Evolutionary conservation across 2,888 invertebrate genomes (phyloP), one percentile per base, ranked within the genome.

Genomic region (Drosophila crucigera): DNA sequence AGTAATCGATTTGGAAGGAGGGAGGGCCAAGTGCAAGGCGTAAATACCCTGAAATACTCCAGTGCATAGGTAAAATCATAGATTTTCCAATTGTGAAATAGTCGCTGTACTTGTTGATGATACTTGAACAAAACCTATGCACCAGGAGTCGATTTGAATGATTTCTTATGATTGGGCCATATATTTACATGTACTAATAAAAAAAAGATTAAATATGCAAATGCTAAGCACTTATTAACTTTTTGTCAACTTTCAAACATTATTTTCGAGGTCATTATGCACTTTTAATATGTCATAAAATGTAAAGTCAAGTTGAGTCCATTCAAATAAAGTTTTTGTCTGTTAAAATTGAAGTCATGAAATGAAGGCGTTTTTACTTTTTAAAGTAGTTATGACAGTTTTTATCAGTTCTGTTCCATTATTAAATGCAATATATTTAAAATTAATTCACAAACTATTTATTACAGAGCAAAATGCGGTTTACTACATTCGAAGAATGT

Each of bases 1-100:
- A 25, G 7, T 0, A 91, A 91, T 68, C 70, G 78, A 3, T 91
- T 91, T 25, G 9, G 0, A 0, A 7, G 59, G 4, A 25, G 58
- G 25, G 25, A 25, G 25, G 25, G 25, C 25, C 25, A 25, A 25
- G 53, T 16, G 37, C 37, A 37, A 37, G 2, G 37, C 35, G 14
- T 14, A 35, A 14, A 35, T 35, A 25, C 25, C 43, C 22, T 33
- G 25, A 47, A 47, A n/a, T 14, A 6, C 28, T 14, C 41, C 6
- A 10, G 14, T 22, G 37, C 43, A n/a, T 22, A 22, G n/a, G 6
- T 16, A 37, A 16, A 11, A 11, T 43, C 43, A 5, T 14, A n/a
- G 11, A 5, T 11, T 22, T 43, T 43, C 5, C 11, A 43, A 11
- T 22, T 47, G 5, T 43, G 9, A 43, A 22, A 43, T 22, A 10